A percentile compares a stretch with the other conserved stretches of the same genome.
Evolutionary conservation across 1,140 invertebrate species (phyloP).

Genomic region (Heliconius hermathena): DNA sequence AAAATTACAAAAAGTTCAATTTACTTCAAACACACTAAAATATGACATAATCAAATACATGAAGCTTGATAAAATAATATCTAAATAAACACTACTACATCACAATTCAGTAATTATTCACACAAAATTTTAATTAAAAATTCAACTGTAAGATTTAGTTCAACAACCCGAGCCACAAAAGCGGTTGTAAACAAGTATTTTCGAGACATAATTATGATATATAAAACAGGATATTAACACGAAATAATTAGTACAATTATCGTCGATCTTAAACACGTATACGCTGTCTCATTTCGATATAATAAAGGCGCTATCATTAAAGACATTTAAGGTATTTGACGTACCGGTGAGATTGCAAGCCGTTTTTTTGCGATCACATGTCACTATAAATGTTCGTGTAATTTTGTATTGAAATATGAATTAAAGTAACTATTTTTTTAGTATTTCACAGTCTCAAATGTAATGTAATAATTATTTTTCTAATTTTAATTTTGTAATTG

Average conservation of each 20-base stretch:
- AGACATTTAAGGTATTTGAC: constrained; percentile 15
- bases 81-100: too few species aligned
- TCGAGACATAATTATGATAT: not conserved
- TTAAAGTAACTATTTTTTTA: not conserved
- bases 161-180: not conserved
- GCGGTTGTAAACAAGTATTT: not conserved
- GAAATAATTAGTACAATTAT: constrained; percentile 2
- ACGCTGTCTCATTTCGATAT: not conserved
- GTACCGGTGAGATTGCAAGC: not conserved
- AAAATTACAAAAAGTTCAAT: too few species aligned
- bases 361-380: not conserved
- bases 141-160: not conserved
- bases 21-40: too few species aligned
- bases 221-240: constrained; percentile 8
- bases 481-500: too few species aligned
- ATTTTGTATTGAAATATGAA: not conserved
- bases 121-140: not conserved
- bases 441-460: not conserved
- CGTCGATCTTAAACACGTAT: not conserved
- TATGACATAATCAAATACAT: too few species aligned
- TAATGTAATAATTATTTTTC: not conserved
- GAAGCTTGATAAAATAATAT: too few species aligned
- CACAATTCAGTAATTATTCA: not conserved
- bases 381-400: not conserved
- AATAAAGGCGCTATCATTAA: constrained; percentile 22